Evolutionary conservation across 2,797 vertebrate genomes (phyloP).

Genomic region (Cossypha heuglini): DNA sequence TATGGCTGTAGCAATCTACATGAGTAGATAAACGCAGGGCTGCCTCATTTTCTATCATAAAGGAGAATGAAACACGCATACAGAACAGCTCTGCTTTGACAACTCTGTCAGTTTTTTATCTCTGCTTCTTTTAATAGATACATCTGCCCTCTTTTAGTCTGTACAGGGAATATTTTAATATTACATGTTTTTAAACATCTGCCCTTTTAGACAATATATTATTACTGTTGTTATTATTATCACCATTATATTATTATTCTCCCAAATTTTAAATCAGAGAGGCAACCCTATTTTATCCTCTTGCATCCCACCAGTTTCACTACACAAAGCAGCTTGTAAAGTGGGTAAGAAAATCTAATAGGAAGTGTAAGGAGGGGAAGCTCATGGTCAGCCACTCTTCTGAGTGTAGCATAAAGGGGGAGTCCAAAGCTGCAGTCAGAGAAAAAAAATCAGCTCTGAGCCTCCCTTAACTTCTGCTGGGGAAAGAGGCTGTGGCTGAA

Average conservation of each 20-base stretch:
- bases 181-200: not conserved
- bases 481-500: not conserved
- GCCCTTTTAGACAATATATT: not conserved
- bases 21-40: not conserved
- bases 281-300: not conserved
- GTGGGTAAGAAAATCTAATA: not conserved
- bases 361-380: not conserved
- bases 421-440: not conserved
- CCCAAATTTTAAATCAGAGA: not conserved
- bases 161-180: not conserved
- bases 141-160: not conserved
- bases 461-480: not conserved
- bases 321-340: not conserved
- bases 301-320: not conserved
- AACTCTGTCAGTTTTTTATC: not conserved
- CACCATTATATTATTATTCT: not conserved
- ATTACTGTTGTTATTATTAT: not conserved
- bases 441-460: not conserved
- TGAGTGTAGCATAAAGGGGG: not conserved
- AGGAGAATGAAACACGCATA: not conserved
- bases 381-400: not conserved
- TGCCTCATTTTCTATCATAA: slow-evolving; percentile 4
- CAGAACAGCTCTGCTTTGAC: slow-evolving; percentile 7
- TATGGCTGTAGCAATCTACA: not conserved
- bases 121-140: slow-evolving; percentile 25